phyloP scores from a whole-genome alignment of 2,888 invertebrate species.

The Caenorhabditis uteleia region DNA sequence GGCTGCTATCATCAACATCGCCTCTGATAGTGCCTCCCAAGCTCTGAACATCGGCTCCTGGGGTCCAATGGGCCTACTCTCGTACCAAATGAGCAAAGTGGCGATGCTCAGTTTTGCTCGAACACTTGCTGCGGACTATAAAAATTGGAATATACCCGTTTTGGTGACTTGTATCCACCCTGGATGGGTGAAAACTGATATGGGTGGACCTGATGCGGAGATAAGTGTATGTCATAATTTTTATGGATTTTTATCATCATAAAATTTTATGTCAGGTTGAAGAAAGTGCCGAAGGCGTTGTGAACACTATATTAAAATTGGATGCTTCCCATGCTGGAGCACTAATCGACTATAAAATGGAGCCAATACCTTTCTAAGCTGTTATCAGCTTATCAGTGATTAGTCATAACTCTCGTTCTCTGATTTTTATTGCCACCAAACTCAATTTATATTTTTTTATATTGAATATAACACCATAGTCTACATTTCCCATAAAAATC shows the following conservation, averaged over 20 bases:
- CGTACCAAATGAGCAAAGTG: constrained; percentile 36
- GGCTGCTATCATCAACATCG: constrained; percentile 32
- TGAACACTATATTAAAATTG: neutral
- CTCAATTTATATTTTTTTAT: too few species aligned
- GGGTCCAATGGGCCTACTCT: constrained; percentile 5
- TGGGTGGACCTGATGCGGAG: constrained; percentile 34
- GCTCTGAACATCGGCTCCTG: constrained; percentile 18
- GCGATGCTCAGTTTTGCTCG: constrained; percentile 33
- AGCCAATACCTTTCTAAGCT: too few species aligned
- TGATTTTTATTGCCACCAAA: too few species aligned
- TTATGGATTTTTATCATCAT: neutral
- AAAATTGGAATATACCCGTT: constrained; percentile 16
- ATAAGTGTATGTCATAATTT: constrained; percentile 10
- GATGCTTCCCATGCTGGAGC: too few species aligned
- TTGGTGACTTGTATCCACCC: constrained; percentile 28
- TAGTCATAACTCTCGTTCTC: too few species aligned
- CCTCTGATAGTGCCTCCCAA: constrained; percentile 30
- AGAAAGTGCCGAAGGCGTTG: neutral
- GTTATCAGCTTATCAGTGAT: too few species aligned
- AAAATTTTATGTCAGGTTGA: constrained; percentile 4
- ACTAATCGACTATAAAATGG: too few species aligned
- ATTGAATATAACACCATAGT: too few species aligned
- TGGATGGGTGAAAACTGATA: constrained; percentile 38
- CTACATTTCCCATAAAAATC: too few species aligned
- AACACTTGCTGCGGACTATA: constrained; percentile 25